Base-by-base conservation (phyloP, 2,888 invertebrate genomes). In the Drosophila prolongata region DNA sequence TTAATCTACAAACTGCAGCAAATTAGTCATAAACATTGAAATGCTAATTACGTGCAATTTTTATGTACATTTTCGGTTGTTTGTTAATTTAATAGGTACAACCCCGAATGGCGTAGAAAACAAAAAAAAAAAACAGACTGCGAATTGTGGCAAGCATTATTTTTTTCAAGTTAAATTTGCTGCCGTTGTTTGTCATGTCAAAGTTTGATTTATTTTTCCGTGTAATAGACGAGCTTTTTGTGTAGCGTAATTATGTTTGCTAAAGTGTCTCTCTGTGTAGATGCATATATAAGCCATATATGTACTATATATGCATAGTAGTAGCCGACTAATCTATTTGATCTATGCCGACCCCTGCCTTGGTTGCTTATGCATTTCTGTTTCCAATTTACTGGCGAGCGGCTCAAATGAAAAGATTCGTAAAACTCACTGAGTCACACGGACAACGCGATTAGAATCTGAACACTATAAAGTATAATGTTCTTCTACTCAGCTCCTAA, bases 131-230 rank as follows among this genome's bases (percentile, higher is more conserved):
- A 35, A 49, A 44, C 60, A 37, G 61, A 58, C 62, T 64, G n/a
- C 70, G 49, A 71, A 54, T 35, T 68, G 71, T 47, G 54, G 57
- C 64, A 70, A 72, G 49, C 66, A 58, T 68, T 60, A 58, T 55
- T 55, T 43, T 55, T 55, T 43, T 60, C 40, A 46, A 62, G 60
- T 64, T 30, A 53, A 65, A 40, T 75, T 58, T 65, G 49, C 34
- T 46, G 58, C 34, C 35, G 77, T 72, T 75, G 73, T 73, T 78
- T 77, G 84, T 81, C 73, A 79, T 78, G 84, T 84, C 84, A 81
- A 85, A 78, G 47, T 76, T 77, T 81, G 87, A 87, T 85, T 85
- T 85, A 85, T 83, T 79, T 76, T 82, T 80, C 79, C 79, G 75
- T 54, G 70, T 24, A 74, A 78, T 75, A 80, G 52, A 79, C 71